Conservation (phyloP, 2,797 vertebrate genomes). For the Myoxocephalus aenaeus region DNA sequence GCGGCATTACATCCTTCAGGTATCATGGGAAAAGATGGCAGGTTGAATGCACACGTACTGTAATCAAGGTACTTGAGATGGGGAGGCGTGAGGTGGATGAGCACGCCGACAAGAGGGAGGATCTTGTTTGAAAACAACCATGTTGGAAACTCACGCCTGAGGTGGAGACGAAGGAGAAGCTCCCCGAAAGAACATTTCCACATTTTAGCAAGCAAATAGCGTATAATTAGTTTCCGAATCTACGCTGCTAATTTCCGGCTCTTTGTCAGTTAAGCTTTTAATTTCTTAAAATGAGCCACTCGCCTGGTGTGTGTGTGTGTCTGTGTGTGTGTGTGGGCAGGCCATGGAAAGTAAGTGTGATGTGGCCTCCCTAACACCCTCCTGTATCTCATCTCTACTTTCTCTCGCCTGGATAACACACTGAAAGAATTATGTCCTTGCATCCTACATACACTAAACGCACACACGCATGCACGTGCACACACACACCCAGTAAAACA, state of each 20-base stretch:
- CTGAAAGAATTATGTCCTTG: conserved; percentile 34
- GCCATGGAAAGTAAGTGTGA: conserved; percentile 30
- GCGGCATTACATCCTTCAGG: conserved; percentile 69
- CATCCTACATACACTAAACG: not conserved
- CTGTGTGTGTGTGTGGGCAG: conserved; percentile 16
- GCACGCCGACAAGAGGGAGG: not conserved
- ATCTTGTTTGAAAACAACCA: not conserved
- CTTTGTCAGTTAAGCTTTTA: conserved; percentile 39
- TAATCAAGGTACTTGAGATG: conserved; percentile 10
- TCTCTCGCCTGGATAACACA: conserved; percentile 49
- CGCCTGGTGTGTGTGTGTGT: conserved; percentile 10
- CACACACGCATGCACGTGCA: not conserved
- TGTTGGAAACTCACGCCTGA: conserved; percentile 13
- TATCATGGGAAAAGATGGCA: conserved; percentile 40
- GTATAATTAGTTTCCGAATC: conserved; percentile 29
- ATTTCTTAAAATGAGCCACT: conserved; percentile 43
- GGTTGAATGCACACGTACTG: conserved; percentile 37
- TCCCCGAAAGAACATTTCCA: not conserved
- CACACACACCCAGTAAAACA: conserved; percentile 11
- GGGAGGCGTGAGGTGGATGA: not conserved
- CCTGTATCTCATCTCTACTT: conserved; percentile 57
- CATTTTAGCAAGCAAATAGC: conserved; percentile 1
- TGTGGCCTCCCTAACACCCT: conserved; percentile 50
- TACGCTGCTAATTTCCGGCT: conserved; percentile 14
- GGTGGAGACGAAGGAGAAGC: not conserved